Conservation (phyloP, 2,797 vertebrate genomes). For the Craterocephalus amniculus region DNA sequence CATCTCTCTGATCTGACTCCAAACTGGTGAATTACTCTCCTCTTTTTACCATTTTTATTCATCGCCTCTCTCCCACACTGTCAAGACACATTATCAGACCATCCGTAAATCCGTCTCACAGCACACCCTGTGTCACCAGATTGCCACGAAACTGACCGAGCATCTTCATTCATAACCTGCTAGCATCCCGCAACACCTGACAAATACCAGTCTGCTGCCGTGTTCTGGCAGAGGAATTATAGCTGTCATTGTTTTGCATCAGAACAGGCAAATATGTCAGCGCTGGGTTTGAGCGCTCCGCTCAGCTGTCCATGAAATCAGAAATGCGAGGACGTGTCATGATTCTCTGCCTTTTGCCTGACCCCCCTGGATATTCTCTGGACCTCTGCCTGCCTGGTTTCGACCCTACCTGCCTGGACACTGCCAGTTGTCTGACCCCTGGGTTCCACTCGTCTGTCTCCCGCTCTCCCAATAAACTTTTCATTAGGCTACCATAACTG, state of each 20-base stretch:
- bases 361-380: no score
- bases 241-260: conserved; percentile 3
- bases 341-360: no score
- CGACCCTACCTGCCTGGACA: no score
- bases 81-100: conserved; percentile 30
- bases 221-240: neutral
- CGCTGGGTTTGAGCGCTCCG: neutral
- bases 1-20: neutral
- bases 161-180: conserved; percentile 7
- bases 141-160: neutral
- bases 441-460: no score
- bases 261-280: conserved; percentile 7
- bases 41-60: neutral
- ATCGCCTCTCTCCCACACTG: conserved; percentile 1
- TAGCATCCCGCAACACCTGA: neutral
- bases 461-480: no score
- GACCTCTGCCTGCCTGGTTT: no score
- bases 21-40: conserved; percentile 5
- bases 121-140: conserved; percentile 25
- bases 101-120: conserved; percentile 17
- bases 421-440: no score
- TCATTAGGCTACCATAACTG: no score
- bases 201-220: neutral
- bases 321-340: neutral
- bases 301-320: conserved; percentile 5